phyloP scores from a whole-genome alignment of 2,797 vertebrate species.

The Thalassophryne amazonica region DNA sequence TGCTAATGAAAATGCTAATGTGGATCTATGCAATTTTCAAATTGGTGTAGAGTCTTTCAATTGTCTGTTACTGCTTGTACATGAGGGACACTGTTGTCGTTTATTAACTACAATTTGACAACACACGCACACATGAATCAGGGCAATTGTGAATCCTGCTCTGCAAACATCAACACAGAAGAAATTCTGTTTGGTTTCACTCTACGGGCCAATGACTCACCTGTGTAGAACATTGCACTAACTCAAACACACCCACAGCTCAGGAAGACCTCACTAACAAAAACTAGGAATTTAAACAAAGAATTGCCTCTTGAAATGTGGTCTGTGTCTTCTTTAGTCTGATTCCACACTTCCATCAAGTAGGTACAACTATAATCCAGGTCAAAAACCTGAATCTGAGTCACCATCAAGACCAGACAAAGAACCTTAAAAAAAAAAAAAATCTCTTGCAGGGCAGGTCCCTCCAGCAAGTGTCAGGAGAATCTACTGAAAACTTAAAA shows the following conservation, averaged over 20 bases:
- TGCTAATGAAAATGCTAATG: too few relatives aligned
- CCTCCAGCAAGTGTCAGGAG: too few relatives aligned
- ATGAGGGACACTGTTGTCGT: conserved; percentile 20
- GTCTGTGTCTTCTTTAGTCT: conserved; percentile 7
- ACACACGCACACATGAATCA: conserved; percentile 36
- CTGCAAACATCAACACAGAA: conserved; percentile 34
- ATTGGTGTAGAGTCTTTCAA: too few relatives aligned
- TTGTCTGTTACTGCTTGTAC: conserved; percentile 1
- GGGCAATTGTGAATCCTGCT: conserved; percentile 33
- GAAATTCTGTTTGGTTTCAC: conserved; percentile 41
- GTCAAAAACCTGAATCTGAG: too few relatives aligned
- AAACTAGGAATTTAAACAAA: conserved; percentile 18
- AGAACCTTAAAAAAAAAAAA: too few relatives aligned
- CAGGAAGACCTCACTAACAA: conserved; percentile 8
- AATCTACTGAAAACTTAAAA: too few relatives aligned
- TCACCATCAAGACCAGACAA: too few relatives aligned
- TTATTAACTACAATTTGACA: conserved; percentile 55
- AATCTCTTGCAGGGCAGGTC: too few relatives aligned
- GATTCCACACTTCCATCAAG: not conserved
- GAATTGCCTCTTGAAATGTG: conserved; percentile 19
- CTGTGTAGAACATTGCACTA: conserved; percentile 38
- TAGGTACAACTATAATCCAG: too few relatives aligned
- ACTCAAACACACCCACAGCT: not conserved
- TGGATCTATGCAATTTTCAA: too few relatives aligned
- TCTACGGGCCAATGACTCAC: conserved; percentile 53